Percentiles rank a stretch among this genome's conserved stretches.
Evolutionary conservation across 2,888 invertebrate genomes (phyloP).

Genomic region (Xestia ashworthii): DNA sequence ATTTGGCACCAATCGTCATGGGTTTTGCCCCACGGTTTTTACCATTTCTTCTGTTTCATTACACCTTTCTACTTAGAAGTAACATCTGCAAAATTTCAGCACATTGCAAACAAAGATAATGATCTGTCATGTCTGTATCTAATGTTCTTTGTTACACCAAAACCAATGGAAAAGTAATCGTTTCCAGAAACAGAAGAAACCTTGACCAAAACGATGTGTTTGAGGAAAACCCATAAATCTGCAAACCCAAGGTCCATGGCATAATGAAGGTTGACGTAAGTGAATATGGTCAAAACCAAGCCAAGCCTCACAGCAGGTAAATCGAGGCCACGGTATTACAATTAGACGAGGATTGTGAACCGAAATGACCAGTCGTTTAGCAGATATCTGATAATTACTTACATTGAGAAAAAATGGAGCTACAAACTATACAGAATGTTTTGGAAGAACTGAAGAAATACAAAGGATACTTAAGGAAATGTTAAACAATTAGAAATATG

Average conservation of each 20-base stretch:
- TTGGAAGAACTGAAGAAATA: neutral
- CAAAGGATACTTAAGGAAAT: neutral
- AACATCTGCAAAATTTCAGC: neutral
- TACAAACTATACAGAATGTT: neutral
- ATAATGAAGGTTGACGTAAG: constrained; percentile 61
- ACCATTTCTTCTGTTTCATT: neutral
- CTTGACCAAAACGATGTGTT: constrained; percentile 43
- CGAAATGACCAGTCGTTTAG: constrained; percentile 46
- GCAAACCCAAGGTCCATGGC: constrained; percentile 57
- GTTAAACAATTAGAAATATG: neutral
- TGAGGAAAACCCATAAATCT: constrained; percentile 61
- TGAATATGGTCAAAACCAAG: constrained; percentile 56
- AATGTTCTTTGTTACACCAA: neutral
- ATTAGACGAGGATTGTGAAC: constrained; percentile 29
- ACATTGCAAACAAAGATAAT: neutral
- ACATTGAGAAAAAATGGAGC: neutral
- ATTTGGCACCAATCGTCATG: neutral
- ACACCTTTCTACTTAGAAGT: neutral
- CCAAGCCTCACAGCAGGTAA: constrained; percentile 58
- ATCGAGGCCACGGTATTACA: constrained; percentile 63
- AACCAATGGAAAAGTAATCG: constrained; percentile 8
- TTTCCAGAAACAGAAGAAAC: constrained; percentile 31
- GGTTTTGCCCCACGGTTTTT: constrained; percentile 31
- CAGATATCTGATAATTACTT: constrained; percentile 35
- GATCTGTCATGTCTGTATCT: too few relatives aligned